Percentiles rank a stretch among this genome's conserved stretches.
Evolutionary conservation across 1,140 invertebrate species (phyloP).

Genomic region (Cherax quadricarinatus): DNA sequence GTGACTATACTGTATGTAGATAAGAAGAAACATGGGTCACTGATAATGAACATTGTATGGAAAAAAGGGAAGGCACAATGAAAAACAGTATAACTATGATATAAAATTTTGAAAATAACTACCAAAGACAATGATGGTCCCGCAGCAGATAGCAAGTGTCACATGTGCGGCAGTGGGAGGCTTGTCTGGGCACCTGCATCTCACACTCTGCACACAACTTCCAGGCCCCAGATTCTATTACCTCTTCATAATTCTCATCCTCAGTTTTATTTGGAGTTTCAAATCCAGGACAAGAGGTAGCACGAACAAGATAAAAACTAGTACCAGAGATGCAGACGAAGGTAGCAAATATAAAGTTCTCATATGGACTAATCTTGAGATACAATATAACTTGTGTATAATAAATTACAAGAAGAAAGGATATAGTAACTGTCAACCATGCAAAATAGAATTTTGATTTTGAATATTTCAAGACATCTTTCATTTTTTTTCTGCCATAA

Average conservation of each 20-base stretch:
- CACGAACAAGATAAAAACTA: constrained; percentile 48
- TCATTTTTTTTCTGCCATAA: not conserved
- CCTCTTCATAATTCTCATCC: constrained; percentile 31
- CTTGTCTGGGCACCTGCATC: constrained; percentile 52
- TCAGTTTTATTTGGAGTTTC: constrained; percentile 31
- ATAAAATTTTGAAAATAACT: not conserved
- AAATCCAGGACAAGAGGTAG: constrained; percentile 60
- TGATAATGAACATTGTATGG: not conserved
- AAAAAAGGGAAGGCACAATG: not conserved
- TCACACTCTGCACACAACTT: constrained; percentile 56
- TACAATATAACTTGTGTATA: constrained; percentile 57
- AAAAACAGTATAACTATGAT: not conserved
- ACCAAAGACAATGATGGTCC: constrained; percentile 64
- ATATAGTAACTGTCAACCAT: constrained; percentile 28
- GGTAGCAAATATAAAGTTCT: constrained; percentile 39
- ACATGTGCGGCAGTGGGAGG: constrained; percentile 57
- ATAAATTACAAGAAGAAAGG: constrained; percentile 43
- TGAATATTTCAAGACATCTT: constrained; percentile 30
- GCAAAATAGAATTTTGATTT: constrained; percentile 52
- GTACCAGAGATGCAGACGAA: constrained; percentile 47
- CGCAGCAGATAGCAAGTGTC: constrained; percentile 54
- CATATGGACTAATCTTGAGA: constrained; percentile 47
- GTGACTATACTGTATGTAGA: no score
- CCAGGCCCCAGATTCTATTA: constrained; percentile 60
- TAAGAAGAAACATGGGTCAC: not conserved